Percentiles rank a stretch among this genome's conserved stretches.
These are phyloP conservation scores for Epinotia bilunana DNA, from an alignment of 2,888 invertebrate species.

Conservation along the genomic window DNA sequence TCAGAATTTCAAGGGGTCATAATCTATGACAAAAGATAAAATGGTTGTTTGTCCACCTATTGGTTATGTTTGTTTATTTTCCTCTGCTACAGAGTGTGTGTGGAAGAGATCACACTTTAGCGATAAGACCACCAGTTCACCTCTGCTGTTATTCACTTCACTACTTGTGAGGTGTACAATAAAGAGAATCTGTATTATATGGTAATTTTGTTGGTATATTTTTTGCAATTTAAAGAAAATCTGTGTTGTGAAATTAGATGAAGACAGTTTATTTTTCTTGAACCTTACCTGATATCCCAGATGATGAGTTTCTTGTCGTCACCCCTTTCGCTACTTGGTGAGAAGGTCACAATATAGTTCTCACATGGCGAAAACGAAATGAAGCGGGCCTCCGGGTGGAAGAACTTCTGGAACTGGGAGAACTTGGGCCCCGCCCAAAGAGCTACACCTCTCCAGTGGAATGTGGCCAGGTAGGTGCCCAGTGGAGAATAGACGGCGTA, in stretches of 20 bases:
- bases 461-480: constrained; percentile 98
- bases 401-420: constrained; percentile 95
- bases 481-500: constrained; percentile 99
- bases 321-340: constrained; percentile 89
- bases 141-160: too few species aligned
- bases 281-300: constrained; percentile 94
- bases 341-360: constrained; percentile 97
- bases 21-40: too few species aligned
- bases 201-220: too few species aligned
- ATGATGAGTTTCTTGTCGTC: constrained; percentile 94
- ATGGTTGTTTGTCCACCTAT: too few species aligned
- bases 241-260: background rate
- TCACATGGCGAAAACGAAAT: constrained; percentile 99
- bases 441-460: constrained; percentile 97
- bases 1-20: too few species aligned
- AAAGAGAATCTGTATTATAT: too few species aligned
- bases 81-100: too few species aligned
- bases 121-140: too few species aligned
- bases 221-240: too few species aligned
- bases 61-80: too few species aligned
- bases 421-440: constrained; percentile 99
- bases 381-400: constrained; percentile 95
- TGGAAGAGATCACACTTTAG: too few species aligned
- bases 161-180: too few species aligned
- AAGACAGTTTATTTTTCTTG: background rate